Conservation (phyloP, 2,888 invertebrate genomes). For the Eilema caniola region DNA sequence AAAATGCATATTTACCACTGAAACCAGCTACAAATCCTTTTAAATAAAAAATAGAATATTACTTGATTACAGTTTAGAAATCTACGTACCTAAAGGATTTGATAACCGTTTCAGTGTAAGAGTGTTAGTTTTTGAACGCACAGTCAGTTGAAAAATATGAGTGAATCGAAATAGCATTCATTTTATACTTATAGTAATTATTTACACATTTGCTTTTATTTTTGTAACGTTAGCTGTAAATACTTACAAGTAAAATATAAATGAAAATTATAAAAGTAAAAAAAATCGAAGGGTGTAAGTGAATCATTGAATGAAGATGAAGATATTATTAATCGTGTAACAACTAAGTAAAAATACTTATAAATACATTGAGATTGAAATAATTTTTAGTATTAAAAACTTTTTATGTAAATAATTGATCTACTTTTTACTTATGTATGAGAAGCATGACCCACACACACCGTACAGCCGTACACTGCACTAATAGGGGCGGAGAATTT, state of each 20-base stretch:
- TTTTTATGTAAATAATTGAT: neutral
- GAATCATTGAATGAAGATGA: too few relatives aligned
- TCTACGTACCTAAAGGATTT: slow-evolving; percentile 11
- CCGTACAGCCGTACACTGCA: too few relatives aligned
- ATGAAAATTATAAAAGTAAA: neutral
- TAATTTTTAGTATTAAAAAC: neutral
- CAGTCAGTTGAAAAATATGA: neutral
- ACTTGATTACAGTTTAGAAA: neutral
- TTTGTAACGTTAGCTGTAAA: neutral
- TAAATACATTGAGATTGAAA: neutral
- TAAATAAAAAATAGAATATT: slow-evolving; percentile 5
- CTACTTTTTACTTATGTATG: neutral
- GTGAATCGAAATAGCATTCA: neutral
- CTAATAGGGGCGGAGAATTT: neutral
- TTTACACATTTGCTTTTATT: neutral
- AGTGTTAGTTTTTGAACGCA: slow-evolving; percentile 15
- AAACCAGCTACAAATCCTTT: slow-evolving; percentile 26
- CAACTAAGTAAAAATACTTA: neutral
- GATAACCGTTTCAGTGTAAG: slow-evolving; percentile 21
- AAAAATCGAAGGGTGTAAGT: too few relatives aligned
- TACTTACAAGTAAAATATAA: neutral
- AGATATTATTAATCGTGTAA: neutral
- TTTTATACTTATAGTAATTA: neutral
- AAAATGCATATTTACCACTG: slow-evolving; percentile 29
- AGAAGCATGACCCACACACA: neutral